Base-by-base conservation (phyloP, 2,888 invertebrate species). In the Trichogramma evanescens region DNA sequence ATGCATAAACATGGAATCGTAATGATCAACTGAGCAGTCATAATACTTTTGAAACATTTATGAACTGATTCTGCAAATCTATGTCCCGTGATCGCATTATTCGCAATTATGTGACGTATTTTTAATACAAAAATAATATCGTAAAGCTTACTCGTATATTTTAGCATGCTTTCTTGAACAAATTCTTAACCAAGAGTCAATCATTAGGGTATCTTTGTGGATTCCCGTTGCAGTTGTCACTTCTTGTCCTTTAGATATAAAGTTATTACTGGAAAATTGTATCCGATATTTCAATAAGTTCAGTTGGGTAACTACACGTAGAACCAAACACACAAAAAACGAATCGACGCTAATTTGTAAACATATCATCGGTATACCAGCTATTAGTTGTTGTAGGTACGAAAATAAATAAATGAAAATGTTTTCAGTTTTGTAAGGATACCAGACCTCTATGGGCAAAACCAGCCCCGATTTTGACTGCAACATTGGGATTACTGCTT, bases 381-480 rank as follows among this genome's bases (percentile, higher is more conserved):
- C 45, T 6, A 61, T 41, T 5, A 58, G 40, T 50, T 61, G 61
- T 10, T 58, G 58, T 39, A 50, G 46, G 13, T 58, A 58, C 3
- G 54, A 54, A 10, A 63, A 46, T 43, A 48, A 58, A 41, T 54
- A 63, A 41, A 7, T 5, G 4, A 50, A 7, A 4, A 48, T 38
- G 42, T 53, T 61, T 5, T 58, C 39, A 0, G 53, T 13, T 1
- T 8, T 39, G 10, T 61, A 61, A 3, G 60, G 60, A 42, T 58
- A 60, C 53, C 55, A 63, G 5, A 38, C 53, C 26, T 61, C 54
- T 7, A 63, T 4, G 40, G 60, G 58, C 41, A 63, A 58, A 53
- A 58, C 42, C 49, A 45, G 9, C 39, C 55, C 43, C 8, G 40
- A 56, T 46, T 49, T 39, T 8, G 56, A 41, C 53, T 52, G 49